Evolutionary conservation across 1,140 invertebrate genomes (phyloP).

Genomic region (Penaeus chinensis): DNA sequence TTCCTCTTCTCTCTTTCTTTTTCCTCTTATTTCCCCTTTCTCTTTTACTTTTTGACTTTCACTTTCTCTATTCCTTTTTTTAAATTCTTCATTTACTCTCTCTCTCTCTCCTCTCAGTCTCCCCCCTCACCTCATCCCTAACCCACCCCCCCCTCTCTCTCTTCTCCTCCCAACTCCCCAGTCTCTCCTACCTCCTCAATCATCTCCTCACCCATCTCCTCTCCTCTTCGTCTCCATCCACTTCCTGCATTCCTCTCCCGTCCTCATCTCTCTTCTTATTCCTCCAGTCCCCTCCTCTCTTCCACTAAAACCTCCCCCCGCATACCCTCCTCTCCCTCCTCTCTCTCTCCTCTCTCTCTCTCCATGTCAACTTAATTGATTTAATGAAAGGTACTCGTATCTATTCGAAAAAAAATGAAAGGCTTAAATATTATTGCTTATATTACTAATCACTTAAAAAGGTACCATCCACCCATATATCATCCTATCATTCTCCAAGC

Average conservation of each 20-base stretch:
- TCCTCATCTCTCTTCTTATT: no score
- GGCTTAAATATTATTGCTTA: background rate
- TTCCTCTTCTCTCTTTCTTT: background rate
- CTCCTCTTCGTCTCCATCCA: no score
- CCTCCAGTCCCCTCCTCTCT: no score
- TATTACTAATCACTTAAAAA: no score
- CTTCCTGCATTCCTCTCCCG: no score
- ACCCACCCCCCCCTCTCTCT: background rate
- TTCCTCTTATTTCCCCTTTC: background rate
- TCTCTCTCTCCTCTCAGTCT: background rate
- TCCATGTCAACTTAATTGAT: background rate
- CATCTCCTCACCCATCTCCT: background rate
- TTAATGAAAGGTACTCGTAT: background rate
- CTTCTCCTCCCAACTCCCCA: background rate
- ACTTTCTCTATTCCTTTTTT: background rate
- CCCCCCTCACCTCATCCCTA: background rate
- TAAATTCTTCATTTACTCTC: background rate
- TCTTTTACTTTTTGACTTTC: background rate
- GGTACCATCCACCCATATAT: background rate
- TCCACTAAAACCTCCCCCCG: no score
- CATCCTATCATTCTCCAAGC: background rate
- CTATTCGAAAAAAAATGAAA: background rate
- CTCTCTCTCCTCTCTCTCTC: conserved; percentile 3
- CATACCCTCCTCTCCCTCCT: background rate
- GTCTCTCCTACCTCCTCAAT: background rate